Base-by-base conservation (phyloP, 2,113 vertebrate species). In the Phoxinus phoxinus region DNA sequence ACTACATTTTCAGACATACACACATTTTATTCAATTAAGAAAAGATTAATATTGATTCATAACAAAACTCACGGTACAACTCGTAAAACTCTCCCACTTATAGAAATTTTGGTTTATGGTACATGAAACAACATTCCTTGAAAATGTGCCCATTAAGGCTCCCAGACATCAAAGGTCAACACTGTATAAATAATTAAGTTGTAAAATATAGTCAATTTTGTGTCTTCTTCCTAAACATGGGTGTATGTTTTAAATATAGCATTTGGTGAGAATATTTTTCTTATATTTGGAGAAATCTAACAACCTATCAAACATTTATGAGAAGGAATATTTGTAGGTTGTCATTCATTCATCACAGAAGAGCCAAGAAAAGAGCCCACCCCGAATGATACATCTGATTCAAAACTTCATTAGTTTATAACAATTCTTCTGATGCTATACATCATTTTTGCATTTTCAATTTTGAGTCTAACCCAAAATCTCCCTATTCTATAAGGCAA, bases 101-200 rank as follows among this genome's bases (percentile, higher is more conserved):
- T 91, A 92, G 85, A 92, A 92, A 92, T 91, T 86, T 80, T 91
- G 88, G 77, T 93, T 77, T 90, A 91, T 32, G 61, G 58, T 90
- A 89, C 86, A 89, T 88, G 92, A 86, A 88, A 90, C 89, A 93
- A 91, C 90, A 92, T 93, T 92, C 87, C 73, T 90, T 88, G 63
- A 91, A 91, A 91, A 88, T 71, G 84, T 90, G 90, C 89, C 90
- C 81, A 83, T 88, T 92, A 92, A 92, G 90, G 89, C 90, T 88
- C 87, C 86, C 74, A 89, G 73, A 90, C 81, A 87, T 90, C 81
- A 89, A 78, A 90, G 77, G 80, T 89, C 88, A 92, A 91, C 90
- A 91, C 86, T 89, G 89, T 92, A 91, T 58, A 93, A 90, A 90
- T 86, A 85, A 81, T 63, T 44, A 0, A 65, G n/a, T 88, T 87